phyloP scores from a whole-genome alignment of 2,888 invertebrate genomes.

The Drosophila birchii region DNA sequence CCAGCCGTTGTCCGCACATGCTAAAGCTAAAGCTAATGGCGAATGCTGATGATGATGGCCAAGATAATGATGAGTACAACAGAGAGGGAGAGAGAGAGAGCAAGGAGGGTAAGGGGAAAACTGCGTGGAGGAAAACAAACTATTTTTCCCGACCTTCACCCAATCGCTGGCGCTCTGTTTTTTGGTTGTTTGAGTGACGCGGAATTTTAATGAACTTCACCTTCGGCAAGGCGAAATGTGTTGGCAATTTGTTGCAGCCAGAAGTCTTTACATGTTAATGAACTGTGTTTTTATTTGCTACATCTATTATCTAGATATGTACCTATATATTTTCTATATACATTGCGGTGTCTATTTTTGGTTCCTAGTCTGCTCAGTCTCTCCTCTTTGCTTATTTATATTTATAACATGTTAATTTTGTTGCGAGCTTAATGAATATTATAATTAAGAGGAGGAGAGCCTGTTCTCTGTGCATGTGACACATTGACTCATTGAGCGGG shows the following conservation, averaged over 20 bases:
- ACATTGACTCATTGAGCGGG: constrained; percentile 50
- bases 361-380: background rate
- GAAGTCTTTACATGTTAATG: constrained; percentile 71
- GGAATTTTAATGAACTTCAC: constrained; percentile 80
- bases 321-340: background rate
- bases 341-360: constrained; percentile 16
- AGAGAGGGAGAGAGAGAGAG: background rate
- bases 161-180: constrained; percentile 51
- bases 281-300: constrained; percentile 47
- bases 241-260: constrained; percentile 37
- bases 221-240: constrained; percentile 55
- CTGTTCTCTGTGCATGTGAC: constrained; percentile 58
- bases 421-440: constrained; percentile 48
- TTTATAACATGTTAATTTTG: constrained; percentile 47
- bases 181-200: constrained; percentile 61
- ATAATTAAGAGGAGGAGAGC: constrained; percentile 26
- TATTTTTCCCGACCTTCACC: constrained; percentile 67
- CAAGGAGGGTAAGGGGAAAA: background rate
- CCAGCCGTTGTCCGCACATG: constrained; percentile 58
- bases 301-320: background rate
- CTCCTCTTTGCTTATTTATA: constrained; percentile 55
- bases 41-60: constrained; percentile 23
- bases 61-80: constrained; percentile 17
- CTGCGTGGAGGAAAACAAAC: constrained; percentile 16
- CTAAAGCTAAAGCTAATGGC: constrained; percentile 51